Conservation (phyloP, 2,888 invertebrate species). For the Rotaria magnacalcarata region DNA sequence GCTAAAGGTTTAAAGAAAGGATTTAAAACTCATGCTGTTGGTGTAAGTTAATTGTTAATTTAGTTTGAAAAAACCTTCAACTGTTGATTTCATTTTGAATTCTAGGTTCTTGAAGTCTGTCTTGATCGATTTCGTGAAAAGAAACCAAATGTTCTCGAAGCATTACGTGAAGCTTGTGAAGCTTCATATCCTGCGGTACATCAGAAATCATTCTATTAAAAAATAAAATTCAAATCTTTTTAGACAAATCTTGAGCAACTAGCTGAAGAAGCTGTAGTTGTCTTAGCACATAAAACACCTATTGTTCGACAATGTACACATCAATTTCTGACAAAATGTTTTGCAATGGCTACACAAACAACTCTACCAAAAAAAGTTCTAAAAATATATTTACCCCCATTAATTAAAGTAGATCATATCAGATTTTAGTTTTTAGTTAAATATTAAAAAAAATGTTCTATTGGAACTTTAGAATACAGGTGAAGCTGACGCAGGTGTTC, state of each 20-base stretch:
- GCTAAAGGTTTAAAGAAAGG: conserved; percentile 80
- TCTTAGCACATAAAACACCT: conserved; percentile 67
- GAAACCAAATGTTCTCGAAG: conserved; percentile 79
- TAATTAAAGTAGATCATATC: conserved; percentile 66
- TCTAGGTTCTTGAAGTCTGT: conserved; percentile 62
- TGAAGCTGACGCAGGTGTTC: conserved; percentile 75
- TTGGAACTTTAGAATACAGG: conserved; percentile 53
- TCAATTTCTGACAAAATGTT: conserved; percentile 75
- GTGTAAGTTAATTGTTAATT: background rate
- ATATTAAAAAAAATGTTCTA: background rate
- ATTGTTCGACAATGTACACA: conserved; percentile 63
- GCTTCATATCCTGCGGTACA: conserved; percentile 69
- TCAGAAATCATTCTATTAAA: no score
- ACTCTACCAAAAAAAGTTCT: conserved; percentile 81
- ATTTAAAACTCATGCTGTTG: conserved; percentile 74
- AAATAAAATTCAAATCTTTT: no score
- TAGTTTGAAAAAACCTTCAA: no score
- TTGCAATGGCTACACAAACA: conserved; percentile 72
- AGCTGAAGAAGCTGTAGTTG: conserved; percentile 74
- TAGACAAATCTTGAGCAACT: conserved; percentile 65
- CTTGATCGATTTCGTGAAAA: conserved; percentile 96
- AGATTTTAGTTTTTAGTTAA: background rate
- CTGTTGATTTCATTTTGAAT: background rate
- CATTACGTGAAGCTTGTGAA: conserved; percentile 82
- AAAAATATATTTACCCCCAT: conserved; percentile 72